These are phyloP conservation scores for Amia ocellicauda DNA, from an alignment of 2,113 vertebrate species.

Conservation along the genomic window DNA sequence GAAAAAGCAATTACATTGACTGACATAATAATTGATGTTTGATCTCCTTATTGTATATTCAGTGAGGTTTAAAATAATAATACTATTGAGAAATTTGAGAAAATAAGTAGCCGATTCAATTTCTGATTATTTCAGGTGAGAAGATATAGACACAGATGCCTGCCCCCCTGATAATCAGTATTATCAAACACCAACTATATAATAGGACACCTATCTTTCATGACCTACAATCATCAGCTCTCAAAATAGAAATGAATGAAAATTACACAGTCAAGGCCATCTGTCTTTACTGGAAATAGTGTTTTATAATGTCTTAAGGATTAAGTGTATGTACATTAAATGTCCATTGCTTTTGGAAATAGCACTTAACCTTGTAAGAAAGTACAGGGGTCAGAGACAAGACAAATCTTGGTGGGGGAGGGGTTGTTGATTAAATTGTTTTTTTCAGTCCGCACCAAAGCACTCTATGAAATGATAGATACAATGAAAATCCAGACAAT, in stretches of 20 bases:
- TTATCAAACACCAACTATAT: slow-evolving; percentile 66
- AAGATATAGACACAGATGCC: slow-evolving; percentile 27
- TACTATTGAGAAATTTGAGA: too few species aligned
- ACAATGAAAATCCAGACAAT: too few species aligned
- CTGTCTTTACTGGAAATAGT: slow-evolving; percentile 52
- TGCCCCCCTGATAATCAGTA: slow-evolving; percentile 61
- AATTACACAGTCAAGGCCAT: slow-evolving; percentile 52
- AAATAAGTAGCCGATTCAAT: too few species aligned
- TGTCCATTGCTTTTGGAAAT: slow-evolving; percentile 12
- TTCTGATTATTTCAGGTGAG: too few species aligned
- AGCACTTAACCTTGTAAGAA: slow-evolving; percentile 17
- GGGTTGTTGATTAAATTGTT: too few species aligned
- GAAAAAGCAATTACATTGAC: too few species aligned
- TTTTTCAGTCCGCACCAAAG: too few species aligned
- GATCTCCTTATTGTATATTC: too few species aligned
- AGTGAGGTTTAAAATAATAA: too few species aligned
- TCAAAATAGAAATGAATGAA: slow-evolving; percentile 41
- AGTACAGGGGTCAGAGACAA: background rate
- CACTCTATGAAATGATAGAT: too few species aligned
- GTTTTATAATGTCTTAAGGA: slow-evolving; percentile 31
- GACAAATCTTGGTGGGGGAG: background rate
- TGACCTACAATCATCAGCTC: slow-evolving; percentile 25
- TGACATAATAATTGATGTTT: too few species aligned
- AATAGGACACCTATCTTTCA: slow-evolving; percentile 57
- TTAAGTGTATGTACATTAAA: slow-evolving; percentile 26